phyloP scores from a whole-genome alignment of 1,140 invertebrate species.

The Mycetomoellerius zeteki region DNA sequence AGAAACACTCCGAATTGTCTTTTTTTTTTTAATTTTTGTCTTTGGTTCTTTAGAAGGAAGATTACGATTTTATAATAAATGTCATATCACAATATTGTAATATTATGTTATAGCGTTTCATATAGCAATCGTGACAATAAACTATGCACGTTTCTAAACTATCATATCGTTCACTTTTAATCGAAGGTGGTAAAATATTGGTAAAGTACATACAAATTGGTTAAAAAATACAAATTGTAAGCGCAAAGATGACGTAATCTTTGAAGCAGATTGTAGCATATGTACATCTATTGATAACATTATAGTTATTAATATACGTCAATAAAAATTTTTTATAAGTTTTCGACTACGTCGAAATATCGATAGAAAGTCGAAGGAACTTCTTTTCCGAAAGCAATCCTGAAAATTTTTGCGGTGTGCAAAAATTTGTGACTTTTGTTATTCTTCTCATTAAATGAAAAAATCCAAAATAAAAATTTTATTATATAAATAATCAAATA shows the following conservation, averaged over 20 bases:
- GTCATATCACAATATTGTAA: background rate
- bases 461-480: background rate
- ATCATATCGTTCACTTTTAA: background rate
- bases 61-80: background rate
- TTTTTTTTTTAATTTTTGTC: background rate
- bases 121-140: background rate
- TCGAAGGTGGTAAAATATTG: background rate
- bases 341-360: too few relatives aligned
- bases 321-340: background rate
- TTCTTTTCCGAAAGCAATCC: too few relatives aligned
- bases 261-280: too few relatives aligned
- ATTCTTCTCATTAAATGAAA: background rate
- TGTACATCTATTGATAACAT: too few relatives aligned
- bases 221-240: background rate
- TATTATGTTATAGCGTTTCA: background rate
- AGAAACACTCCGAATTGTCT: background rate
- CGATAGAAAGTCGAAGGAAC: too few relatives aligned
- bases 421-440: background rate
- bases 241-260: background rate
- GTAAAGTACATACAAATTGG: too few relatives aligned
- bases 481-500: background rate
- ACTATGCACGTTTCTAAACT: background rate
- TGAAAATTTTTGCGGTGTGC: too few relatives aligned
- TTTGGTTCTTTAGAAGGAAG: background rate
- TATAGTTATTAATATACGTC: too few relatives aligned